Evolutionary conservation across 1,140 invertebrate genomes (phyloP).

Genomic region (Contarinia nasturtii): DNA sequence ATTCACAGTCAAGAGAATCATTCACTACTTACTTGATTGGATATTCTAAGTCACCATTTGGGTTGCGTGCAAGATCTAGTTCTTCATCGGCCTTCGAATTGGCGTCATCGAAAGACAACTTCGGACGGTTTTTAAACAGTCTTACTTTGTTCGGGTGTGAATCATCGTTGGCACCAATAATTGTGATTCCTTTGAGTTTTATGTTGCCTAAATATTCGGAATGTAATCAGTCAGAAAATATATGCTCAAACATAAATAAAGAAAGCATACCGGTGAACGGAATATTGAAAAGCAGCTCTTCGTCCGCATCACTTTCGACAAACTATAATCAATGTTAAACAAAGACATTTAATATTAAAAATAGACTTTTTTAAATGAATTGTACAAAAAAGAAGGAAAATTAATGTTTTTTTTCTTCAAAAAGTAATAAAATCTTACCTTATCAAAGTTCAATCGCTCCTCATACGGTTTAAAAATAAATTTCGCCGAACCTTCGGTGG

Average conservation of each 20-base stretch:
- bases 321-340: slow-evolving; percentile 42
- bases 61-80: slow-evolving; percentile 71
- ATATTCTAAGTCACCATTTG: slow-evolving; percentile 67
- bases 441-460: slow-evolving; percentile 50
- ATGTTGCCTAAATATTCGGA: no score
- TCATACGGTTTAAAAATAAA: slow-evolving; percentile 87
- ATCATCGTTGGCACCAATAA: slow-evolving; percentile 70
- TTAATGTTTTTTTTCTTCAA: no score
- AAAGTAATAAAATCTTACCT: slow-evolving; percentile 30
- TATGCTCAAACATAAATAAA: no score
- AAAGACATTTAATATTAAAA: no score
- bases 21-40: slow-evolving; percentile 50
- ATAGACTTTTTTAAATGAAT: no score
- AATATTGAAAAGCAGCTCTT: slow-evolving; percentile 87
- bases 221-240: no score
- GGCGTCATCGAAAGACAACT: slow-evolving; percentile 87
- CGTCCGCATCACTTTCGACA: slow-evolving; percentile 88
- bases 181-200: slow-evolving; percentile 83
- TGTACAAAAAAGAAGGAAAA: slow-evolving; percentile 16
- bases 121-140: slow-evolving; percentile 83
- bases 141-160: slow-evolving; percentile 67
- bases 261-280: slow-evolving; percentile 92
- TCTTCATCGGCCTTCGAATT: slow-evolving; percentile 59
- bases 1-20: no score
- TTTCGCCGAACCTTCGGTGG: slow-evolving; percentile 64